A percentile compares a stretch with the other conserved stretches of the same genome.
Evolutionary conservation across 2,888 invertebrate genomes (phyloP).

Genomic region (Agonopterix subpropinquella): DNA sequence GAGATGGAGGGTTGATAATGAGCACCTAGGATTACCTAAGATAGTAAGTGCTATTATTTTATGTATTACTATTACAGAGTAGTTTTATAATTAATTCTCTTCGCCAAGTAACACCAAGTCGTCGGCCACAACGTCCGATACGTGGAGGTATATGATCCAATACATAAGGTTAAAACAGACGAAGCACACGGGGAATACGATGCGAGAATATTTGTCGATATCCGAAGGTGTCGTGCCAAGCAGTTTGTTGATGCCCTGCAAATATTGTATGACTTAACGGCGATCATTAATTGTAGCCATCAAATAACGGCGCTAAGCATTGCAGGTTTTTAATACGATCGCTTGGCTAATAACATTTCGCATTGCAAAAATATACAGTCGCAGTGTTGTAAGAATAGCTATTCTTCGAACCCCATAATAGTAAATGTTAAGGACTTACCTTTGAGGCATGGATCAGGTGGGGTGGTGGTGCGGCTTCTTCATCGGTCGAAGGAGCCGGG

Average conservation of each 20-base stretch:
- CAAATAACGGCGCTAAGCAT: conserved; percentile 12
- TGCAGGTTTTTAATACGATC: background rate
- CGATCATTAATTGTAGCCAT: conserved; percentile 9
- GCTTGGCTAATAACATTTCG: conserved; percentile 7
- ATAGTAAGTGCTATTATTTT: background rate
- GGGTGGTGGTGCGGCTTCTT: conserved; percentile 76
- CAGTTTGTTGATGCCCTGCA: conserved; percentile 90
- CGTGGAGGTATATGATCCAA: conserved; percentile 97
- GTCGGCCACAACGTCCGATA: conserved; percentile 95
- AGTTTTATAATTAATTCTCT: conserved; percentile 36
- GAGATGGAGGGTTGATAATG: conserved; percentile 21
- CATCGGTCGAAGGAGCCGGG: conserved; percentile 47
- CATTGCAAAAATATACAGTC: conserved; percentile 6
- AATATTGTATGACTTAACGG: conserved; percentile 32
- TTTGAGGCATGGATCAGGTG: conserved; percentile 74
- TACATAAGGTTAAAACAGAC: conserved; percentile 99
- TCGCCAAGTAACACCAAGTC: conserved; percentile 88
- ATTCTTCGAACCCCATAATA: too few species aligned
- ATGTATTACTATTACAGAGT: background rate
- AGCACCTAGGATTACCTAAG: conserved; percentile 15
- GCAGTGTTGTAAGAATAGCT: background rate
- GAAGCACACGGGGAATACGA: conserved; percentile 98
- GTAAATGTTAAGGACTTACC: conserved; percentile 20
- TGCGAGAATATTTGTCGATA: conserved; percentile 99
- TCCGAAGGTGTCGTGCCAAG: conserved; percentile 96